These are phyloP conservation scores for Escarpia spicata DNA, from an alignment of 2,888 invertebrate species.

Conservation along the genomic window DNA sequence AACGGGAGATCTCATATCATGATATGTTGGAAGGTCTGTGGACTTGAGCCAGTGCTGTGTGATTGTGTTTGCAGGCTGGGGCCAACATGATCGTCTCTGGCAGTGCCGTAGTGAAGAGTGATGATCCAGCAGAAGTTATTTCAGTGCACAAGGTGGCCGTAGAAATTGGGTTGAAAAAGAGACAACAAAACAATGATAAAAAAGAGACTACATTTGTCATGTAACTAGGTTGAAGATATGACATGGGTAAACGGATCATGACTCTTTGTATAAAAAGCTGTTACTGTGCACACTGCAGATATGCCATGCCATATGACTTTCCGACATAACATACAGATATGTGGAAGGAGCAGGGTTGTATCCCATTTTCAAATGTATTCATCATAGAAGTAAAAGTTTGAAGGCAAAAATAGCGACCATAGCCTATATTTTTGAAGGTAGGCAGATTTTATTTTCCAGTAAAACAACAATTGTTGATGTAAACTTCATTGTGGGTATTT, in stretches of 20 bases:
- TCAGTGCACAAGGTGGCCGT: slow-evolving; percentile 63
- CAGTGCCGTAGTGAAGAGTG: slow-evolving; percentile 86
- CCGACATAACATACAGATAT: too few species aligned
- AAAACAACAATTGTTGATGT: too few species aligned
- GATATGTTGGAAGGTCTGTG: not conserved
- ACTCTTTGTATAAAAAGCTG: not conserved
- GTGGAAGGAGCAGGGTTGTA: too few species aligned
- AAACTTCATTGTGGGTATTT: too few species aligned
- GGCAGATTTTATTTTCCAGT: too few species aligned
- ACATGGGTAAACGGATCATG: not conserved
- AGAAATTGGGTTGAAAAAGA: slow-evolving; percentile 37
- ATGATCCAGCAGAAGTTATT: slow-evolving; percentile 84
- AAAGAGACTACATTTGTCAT: not conserved
- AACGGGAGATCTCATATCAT: too few species aligned
- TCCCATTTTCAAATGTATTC: too few species aligned
- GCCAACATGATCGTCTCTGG: slow-evolving; percentile 99
- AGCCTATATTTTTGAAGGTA: too few species aligned
- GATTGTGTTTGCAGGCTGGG: slow-evolving; percentile 78
- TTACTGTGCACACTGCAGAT: too few species aligned
- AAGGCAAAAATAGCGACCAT: too few species aligned
- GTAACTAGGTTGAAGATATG: not conserved
- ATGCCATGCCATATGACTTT: too few species aligned
- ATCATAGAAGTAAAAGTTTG: too few species aligned
- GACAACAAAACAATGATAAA: not conserved
- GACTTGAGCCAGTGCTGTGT: not conserved